Base-by-base conservation (phyloP, 1,140 invertebrate species). In the Papilio polyxenes region DNA sequence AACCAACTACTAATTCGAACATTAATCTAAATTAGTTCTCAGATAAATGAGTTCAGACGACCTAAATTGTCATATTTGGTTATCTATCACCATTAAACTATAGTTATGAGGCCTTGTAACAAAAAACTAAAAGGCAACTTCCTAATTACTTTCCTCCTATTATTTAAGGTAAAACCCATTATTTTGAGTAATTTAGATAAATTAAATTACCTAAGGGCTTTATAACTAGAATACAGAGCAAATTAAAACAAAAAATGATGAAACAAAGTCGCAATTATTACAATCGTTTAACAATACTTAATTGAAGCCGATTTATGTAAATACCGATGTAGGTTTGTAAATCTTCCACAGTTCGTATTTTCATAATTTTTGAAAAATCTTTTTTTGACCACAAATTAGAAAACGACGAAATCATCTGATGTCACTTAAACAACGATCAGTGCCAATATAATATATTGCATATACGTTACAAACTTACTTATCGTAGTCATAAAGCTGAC, bases 401-500 rank as follows among this genome's bases (percentile, higher is more conserved):
- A 49, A 49, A 8, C 1, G 13, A 44, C 7, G 1, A 51, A 51
- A 10, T 10, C 49, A 51, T 1, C 49, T 13, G 13, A 13, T 49
- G 48, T 49, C 48, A 11, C 49, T 51, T 51, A 13, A 51, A 51
- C 49, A 51, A 51, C 49, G 13, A 51, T 1, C 49, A 51, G 2
- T 17, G 17, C 5, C 51, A 17, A 17, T 53, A 53, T 5, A 53
- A 53, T 5, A 53, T 17, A 53, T 7, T 53, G 13, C 13, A 37
- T 5, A 2, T 15, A 62, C 2, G n/a, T 9, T 20, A 23, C n/a
- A 20, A 65, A 77, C 93, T 76, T 94, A 95, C 86, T 96, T 94
- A 87, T 98, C 96, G 83, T 95, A 95, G 85, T 98, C 97, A 87
- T 97, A 97, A 0, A 96, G 90, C 37, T 92, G 85, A 0, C 89